Evolutionary conservation across 2,113 vertebrate species (phyloP).

Genomic region (Danionella cerebrum): DNA sequence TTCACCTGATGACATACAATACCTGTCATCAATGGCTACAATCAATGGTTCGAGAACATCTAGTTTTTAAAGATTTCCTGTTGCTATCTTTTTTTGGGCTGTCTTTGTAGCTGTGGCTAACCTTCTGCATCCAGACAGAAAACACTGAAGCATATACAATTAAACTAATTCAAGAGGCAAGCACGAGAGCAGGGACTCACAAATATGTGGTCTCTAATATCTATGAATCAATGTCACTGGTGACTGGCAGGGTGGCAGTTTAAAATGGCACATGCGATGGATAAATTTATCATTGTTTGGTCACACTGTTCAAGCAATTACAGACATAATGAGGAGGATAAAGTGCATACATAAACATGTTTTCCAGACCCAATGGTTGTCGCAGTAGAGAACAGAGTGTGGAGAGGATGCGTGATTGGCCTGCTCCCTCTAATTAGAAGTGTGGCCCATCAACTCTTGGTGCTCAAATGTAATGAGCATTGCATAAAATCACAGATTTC

Average conservation of each 20-base stretch:
- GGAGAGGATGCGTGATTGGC: neutral
- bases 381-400: neutral
- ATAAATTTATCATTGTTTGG: neutral
- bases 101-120: no score
- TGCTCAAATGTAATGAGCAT: neutral
- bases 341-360: neutral
- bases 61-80: no score
- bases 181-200: no score
- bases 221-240: no score
- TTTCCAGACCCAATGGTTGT: neutral
- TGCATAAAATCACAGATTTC: neutral
- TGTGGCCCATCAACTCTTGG: neutral
- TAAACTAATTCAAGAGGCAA: no score
- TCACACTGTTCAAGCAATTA: constrained; percentile 1
- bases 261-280: neutral
- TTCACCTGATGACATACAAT: no score
- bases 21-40: no score
- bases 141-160: no score
- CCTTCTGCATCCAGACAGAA: no score
- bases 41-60: no score
- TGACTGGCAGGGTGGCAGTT: neutral
- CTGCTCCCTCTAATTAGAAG: neutral
- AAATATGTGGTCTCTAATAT: no score
- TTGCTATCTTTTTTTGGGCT: no score
- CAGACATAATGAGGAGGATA: neutral